Evolutionary conservation across 2,113 vertebrate species (phyloP).

Genomic region (Microcebus jonahi): DNA sequence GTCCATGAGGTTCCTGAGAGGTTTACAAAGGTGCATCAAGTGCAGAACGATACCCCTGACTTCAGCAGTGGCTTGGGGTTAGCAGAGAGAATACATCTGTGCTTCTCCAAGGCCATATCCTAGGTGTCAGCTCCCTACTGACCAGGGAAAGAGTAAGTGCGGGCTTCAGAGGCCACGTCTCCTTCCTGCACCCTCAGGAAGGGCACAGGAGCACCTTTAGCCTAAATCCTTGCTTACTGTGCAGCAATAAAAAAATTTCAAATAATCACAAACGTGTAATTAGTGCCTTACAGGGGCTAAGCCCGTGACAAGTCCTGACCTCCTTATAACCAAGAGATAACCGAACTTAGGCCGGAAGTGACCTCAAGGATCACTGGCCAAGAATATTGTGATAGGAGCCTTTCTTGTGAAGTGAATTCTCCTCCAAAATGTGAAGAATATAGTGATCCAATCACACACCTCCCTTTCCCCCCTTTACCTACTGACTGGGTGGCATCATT

Average conservation of each 20-base stretch:
- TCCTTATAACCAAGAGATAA: not conserved
- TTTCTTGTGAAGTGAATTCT: not conserved
- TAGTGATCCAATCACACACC: too few species aligned
- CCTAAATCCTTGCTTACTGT: not conserved
- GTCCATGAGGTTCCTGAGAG: too few species aligned
- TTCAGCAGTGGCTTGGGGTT: rapidly evolving
- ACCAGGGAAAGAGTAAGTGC: too few species aligned
- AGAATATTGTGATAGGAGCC: not conserved
- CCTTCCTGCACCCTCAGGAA: not conserved
- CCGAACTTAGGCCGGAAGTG: not conserved
- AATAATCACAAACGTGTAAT: not conserved
- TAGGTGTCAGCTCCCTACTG: too few species aligned
- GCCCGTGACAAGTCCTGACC: not conserved
- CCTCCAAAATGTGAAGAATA: not conserved
- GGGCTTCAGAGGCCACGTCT: not conserved
- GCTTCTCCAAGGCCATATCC: not conserved
- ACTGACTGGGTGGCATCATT: not conserved
- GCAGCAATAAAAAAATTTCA: not conserved
- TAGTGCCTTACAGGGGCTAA: not conserved
- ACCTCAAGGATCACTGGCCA: not conserved
- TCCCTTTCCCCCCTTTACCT: not conserved
- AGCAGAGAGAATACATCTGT: not conserved
- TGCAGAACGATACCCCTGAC: not conserved
- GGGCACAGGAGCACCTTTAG: not conserved
- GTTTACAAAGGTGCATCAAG: not conserved